Base-by-base conservation (phyloP, 2,888 invertebrate species). In the Limnephilus rhombicus region DNA sequence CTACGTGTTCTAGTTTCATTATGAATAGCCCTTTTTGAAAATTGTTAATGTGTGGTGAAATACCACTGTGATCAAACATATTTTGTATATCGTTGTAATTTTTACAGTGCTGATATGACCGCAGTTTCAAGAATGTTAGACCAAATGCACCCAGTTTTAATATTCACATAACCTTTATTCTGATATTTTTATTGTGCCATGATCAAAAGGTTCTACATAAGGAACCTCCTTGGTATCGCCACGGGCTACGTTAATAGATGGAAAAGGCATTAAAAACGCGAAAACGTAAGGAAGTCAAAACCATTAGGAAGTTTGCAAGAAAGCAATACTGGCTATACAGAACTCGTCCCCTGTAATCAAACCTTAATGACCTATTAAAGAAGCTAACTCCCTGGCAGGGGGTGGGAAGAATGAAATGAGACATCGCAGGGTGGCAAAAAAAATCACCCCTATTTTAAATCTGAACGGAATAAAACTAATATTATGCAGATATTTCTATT, bases 361-460 rank as follows among this genome's bases (percentile, higher is more conserved):
- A 93, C 91, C 91, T 93, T 93, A 93, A 93, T 91, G 91, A 92
- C 53, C 93, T 91, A 93, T 92, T 93, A 93, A 93, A 92, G 89
- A 90, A 92, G 37, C 89, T 49, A 31, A 85, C 91, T 89, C 80
- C 89, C 90, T 45, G 82, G 91, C 91, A 91, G 85, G 53, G 45
- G 89, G 91, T 90, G 91, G 92, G 92, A 92, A 87, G 92, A 93
- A 92, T 91, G 91, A 93, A 93, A 93, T 90, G 86, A 91, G 91
- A 90, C 85, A 87, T 45, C 31, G 12, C 41, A 0, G 34, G 88
- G 88, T 53, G 29, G 34, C 29, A 24, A 89, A 80, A 34, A 88
- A 37, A 89, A 68, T 31, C 18, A 68, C 15, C 45, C 11, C 86
- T 34, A 29, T 29, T 88, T 83, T 34, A 83, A 34, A 83, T 15